Evolutionary conservation across 2,888 invertebrate species (phyloP), one percentile per base, ranked within the genome.

Genomic region (Lochmaea capreae): DNA sequence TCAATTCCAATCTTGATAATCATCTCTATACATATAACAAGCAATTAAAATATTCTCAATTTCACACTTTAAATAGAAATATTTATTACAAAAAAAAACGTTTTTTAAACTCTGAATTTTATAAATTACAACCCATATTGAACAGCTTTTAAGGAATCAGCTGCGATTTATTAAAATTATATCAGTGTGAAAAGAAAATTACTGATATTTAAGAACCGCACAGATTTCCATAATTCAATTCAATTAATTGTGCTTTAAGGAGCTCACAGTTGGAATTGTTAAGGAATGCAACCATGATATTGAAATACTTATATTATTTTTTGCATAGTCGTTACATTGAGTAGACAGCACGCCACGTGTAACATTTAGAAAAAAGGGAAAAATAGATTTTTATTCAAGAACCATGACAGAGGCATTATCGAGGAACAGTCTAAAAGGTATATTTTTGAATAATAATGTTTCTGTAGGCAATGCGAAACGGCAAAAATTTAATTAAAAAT

Each of bases 151-250:
- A 59, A 26, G 59, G 33, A 59, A 59, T 59, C 3, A 59, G 33
- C 59, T 14, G 59, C 33, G 26, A 59, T 33, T 59, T 33, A 59
- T 59, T n/a, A 33, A 59, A 59, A 59, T 16, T 54, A 18, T 54
- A n/a, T n/a, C n/a, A 16, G 16, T 54, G 16, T 1, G 3, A 9
- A 16, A 16, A 18, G 9, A 18, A 16, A 18, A 54, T 16, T 18
- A 54, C 18, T 18, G 3, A 16, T 54, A 18, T 18, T 54, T 18
- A 54, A 54, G n/a, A 16, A 54, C 10, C 16, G 16, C 18, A 54
- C 49, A 49, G 49, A n/a, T 49, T 49, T 49, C 49, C n/a, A 14
- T 14, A n/a, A 49, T 49, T 14, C 14, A 46, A 11, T 14, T 49
- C 14, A 49, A 49, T 49, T 49, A 14, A 49, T 14, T 14, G n/a